Base-by-base conservation (phyloP, 1,140 invertebrate species). In the Ladona fulva region DNA sequence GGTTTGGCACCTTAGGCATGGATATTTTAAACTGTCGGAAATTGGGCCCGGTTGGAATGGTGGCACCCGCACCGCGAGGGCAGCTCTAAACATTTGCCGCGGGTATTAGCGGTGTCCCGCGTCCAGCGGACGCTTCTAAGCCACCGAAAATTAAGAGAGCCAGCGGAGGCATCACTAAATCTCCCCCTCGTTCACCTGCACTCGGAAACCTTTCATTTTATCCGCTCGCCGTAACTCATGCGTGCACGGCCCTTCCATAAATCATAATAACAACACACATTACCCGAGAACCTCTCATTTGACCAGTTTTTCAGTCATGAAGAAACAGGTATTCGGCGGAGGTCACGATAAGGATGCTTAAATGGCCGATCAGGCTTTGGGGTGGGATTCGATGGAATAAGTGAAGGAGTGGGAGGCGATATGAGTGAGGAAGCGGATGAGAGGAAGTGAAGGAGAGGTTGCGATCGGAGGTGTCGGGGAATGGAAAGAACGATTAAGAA, bases 71-170 rank as follows among this genome's bases (percentile, higher is more conserved):
- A n/a, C n/a, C n/a, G n/a, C n/a, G n/a, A n/a, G n/a, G n/a, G n/a
- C n/a, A n/a, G n/a, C n/a, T n/a, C n/a, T n/a, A n/a, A n/a, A n/a
- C n/a, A n/a, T n/a, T n/a, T n/a, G 29, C 29, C 29, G 29, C 29
- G 29, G 29, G 29, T 37, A 8, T 37, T n/a, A n/a, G n/a, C n/a
- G n/a, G n/a, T n/a, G n/a, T n/a, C n/a, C n/a, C n/a, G n/a, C n/a
- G n/a, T n/a, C n/a, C n/a, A n/a, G n/a, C n/a, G n/a, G n/a, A n/a
- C n/a, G n/a, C 44, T 52, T 12, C 14, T 16, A 16, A 22, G 52
- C 52, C 52, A 66, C 52, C 52, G 52, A 66, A 66, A 66, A 66
- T 66, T 66, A 66, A 66, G 52, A 66, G n/a, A 66, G 52, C 52
- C 52, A 1, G 52, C n/a, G n/a, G n/a, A n/a, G n/a, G n/a, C n/a